phyloP scores from a whole-genome alignment of 2,797 vertebrate species.

The Hemibagrus guttatus region DNA sequence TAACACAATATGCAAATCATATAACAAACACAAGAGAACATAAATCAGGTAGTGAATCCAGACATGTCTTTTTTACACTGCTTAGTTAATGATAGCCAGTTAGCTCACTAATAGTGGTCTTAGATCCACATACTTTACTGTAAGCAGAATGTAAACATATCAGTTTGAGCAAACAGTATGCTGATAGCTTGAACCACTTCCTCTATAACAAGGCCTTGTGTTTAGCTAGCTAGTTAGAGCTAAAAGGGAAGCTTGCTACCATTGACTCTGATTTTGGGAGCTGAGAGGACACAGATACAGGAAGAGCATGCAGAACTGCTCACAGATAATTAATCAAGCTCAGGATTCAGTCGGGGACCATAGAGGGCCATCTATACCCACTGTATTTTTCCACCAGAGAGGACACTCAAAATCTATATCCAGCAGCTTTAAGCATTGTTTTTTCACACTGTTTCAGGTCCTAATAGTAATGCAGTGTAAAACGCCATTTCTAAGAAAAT shows the following conservation, averaged over 20 bases:
- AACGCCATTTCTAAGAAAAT: not conserved
- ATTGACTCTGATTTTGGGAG: not conserved
- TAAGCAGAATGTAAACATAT: not conserved
- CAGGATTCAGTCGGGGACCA: not conserved
- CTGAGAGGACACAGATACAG: not conserved
- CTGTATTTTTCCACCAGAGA: not conserved
- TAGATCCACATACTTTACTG: not conserved
- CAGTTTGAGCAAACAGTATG: not conserved
- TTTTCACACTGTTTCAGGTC: not conserved
- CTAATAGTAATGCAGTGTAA: not conserved
- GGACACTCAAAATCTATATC: slow-evolving; percentile 19
- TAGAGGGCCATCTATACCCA: not conserved
- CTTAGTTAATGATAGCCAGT: not conserved
- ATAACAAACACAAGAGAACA: not conserved
- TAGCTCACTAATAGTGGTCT: not conserved
- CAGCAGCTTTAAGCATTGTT: slow-evolving; percentile 60
- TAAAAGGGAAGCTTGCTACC: not conserved
- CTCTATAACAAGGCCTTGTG: not conserved
- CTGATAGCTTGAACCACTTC: not conserved
- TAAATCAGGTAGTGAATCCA: not conserved
- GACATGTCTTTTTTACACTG: not conserved
- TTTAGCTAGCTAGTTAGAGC: not conserved
- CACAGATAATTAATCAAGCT: not conserved
- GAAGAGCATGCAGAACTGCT: not conserved
- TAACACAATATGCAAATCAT: not conserved